Evolutionary conservation across 2,113 vertebrate genomes (phyloP).

Genomic region (Podiceps cristatus): DNA sequence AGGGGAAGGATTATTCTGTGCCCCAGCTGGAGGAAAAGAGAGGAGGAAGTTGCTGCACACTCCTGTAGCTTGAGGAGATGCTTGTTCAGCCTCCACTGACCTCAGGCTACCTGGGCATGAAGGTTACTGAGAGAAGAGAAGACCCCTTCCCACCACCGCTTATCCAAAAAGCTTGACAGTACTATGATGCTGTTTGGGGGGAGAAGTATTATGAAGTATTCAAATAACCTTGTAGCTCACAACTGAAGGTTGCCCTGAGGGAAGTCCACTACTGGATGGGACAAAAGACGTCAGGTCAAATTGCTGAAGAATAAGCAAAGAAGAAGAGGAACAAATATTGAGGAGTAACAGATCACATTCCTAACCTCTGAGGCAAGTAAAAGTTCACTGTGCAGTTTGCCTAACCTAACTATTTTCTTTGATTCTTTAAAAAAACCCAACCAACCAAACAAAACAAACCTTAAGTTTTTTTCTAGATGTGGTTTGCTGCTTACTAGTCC

Average conservation of each 20-base stretch:
- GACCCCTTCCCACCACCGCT: not conserved
- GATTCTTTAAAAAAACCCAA: not conserved
- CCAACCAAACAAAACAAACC: no score
- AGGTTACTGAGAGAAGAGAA: not conserved
- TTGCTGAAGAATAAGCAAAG: not conserved
- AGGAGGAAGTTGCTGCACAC: not conserved
- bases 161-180: not conserved
- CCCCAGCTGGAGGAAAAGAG: not conserved
- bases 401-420: not conserved
- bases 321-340: not conserved
- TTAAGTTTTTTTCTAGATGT: fast-evolving
- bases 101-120: not conserved
- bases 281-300: not conserved
- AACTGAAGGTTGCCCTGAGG: not conserved
- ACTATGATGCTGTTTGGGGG: fast-evolving
- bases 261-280: not conserved
- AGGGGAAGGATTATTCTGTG: not conserved
- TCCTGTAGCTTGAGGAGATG: not conserved
- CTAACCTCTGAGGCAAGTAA: not conserved
- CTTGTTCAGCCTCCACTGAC: fast-evolving
- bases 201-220: not conserved
- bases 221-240: not conserved
- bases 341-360: not conserved
- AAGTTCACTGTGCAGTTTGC: not conserved
- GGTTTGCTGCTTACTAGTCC: not conserved